Conservation (phyloP, 1,140 invertebrate genomes). For the Sarcophaga peregrina region DNA sequence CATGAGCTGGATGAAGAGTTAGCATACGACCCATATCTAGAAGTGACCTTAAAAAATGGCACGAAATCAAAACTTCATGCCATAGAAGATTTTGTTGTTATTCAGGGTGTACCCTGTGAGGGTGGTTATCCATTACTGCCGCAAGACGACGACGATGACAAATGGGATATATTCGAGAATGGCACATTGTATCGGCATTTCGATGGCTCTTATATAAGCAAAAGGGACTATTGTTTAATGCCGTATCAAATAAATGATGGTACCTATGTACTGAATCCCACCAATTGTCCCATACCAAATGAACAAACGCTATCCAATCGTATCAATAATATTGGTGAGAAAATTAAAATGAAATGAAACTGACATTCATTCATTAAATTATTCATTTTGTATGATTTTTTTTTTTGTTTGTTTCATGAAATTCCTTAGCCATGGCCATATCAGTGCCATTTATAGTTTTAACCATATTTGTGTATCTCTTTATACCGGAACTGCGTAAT, state of each 20-base stretch:
- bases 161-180: conserved; percentile 56
- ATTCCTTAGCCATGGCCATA: conserved; percentile 70
- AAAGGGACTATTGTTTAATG: conserved; percentile 56
- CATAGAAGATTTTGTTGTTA: conserved; percentile 50
- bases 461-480: conserved; percentile 77
- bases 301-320: neutral
- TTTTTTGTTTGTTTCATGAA: conserved; percentile 41
- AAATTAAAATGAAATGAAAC: neutral
- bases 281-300: conserved; percentile 39
- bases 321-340: conserved; percentile 39
- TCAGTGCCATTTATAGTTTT: conserved; percentile 76
- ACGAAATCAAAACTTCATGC: conserved; percentile 46
- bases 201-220: conserved; percentile 32
- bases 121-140: conserved; percentile 46
- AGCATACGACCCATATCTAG: conserved; percentile 47
- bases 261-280: conserved; percentile 38
- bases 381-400: neutral
- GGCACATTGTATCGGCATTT: conserved; percentile 46
- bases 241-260: conserved; percentile 36
- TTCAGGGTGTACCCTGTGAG: conserved; percentile 51
- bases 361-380: neutral
- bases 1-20: conserved; percentile 27
- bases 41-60: conserved; percentile 49
- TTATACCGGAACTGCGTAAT: conserved; percentile 75
- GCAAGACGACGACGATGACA: conserved; percentile 12